phyloP scores from a whole-genome alignment of 2,888 invertebrate genomes.

The Copidosoma aretas region DNA sequence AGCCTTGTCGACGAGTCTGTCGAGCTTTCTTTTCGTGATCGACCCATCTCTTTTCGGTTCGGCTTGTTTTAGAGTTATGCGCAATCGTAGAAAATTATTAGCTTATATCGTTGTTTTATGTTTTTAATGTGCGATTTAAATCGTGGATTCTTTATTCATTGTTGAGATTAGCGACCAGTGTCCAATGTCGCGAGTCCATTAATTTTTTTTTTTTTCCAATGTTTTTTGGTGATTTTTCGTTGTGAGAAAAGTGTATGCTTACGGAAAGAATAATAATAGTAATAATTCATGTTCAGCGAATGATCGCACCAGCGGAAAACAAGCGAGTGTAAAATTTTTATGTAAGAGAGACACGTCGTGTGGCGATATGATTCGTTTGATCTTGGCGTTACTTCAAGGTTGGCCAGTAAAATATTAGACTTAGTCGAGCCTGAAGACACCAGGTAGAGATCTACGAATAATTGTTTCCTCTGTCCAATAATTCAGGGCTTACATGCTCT shows the following conservation, averaged over 20 bases:
- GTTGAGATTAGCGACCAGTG: conserved; percentile 30
- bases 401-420: conserved; percentile 60
- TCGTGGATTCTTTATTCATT: conserved; percentile 39
- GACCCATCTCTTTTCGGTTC: conserved; percentile 25
- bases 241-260: no score
- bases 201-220: conserved; percentile 28
- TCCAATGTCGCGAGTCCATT: conserved; percentile 14
- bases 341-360: conserved; percentile 49
- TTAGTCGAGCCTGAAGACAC: conserved; percentile 55
- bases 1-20: conserved; percentile 21
- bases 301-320: neutral
- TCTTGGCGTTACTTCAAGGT: conserved; percentile 49
- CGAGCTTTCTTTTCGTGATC: conserved; percentile 24
- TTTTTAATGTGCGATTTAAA: conserved; percentile 34
- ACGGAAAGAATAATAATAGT: no score
- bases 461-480: conserved; percentile 30
- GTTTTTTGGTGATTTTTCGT: conserved; percentile 5
- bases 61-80: conserved; percentile 17
- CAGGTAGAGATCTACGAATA: conserved; percentile 38
- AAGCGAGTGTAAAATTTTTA: conserved; percentile 46
- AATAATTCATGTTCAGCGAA: no score
- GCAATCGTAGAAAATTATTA: conserved; percentile 52
- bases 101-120: conserved; percentile 44
- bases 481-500: conserved; percentile 45
- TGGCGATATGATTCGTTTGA: conserved; percentile 45